phyloP scores from a whole-genome alignment of 2,113 vertebrate species.

The Hoplias malabaricus region DNA sequence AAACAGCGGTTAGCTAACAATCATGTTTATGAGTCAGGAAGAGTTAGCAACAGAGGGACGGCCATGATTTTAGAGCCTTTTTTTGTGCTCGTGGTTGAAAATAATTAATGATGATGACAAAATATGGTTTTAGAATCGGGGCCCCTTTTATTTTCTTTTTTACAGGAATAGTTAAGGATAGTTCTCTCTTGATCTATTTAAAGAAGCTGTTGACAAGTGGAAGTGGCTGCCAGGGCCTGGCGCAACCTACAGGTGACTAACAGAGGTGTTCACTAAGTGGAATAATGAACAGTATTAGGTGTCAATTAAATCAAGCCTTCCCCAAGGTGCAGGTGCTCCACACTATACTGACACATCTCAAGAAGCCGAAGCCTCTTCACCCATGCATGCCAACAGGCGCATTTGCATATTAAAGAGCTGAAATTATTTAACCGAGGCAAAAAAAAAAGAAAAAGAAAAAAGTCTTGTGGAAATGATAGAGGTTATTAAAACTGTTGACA shows the following conservation, averaged over 20 bases:
- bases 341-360: constrained; percentile 95
- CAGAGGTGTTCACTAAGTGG: constrained; percentile 99
- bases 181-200: constrained; percentile 78
- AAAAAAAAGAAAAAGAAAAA: constrained; percentile 62
- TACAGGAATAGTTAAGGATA: constrained; percentile 1
- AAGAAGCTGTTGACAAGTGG: constrained; percentile 87
- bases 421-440: constrained; percentile 99
- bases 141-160: not conserved
- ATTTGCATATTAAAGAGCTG: constrained; percentile 99
- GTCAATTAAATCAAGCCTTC: constrained; percentile 98
- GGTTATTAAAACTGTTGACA: constrained; percentile 99
- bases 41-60: not conserved
- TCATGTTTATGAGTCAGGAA: constrained; percentile 1
- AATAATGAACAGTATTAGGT: constrained; percentile 99
- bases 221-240: constrained; percentile 70
- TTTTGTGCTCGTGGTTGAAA: not conserved
- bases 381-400: constrained; percentile 93
- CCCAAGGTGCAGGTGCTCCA: constrained; percentile 96
- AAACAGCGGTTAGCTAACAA: not conserved
- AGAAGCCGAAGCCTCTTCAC: constrained; percentile 93
- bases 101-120: constrained; percentile 2
- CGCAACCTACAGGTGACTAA: constrained; percentile 95
- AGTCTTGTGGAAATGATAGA: constrained; percentile 96
- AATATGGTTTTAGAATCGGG: not conserved
- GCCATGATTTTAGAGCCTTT: not conserved